Conservation (phyloP, 2,888 invertebrate species). For the Tiphia femorata region DNA sequence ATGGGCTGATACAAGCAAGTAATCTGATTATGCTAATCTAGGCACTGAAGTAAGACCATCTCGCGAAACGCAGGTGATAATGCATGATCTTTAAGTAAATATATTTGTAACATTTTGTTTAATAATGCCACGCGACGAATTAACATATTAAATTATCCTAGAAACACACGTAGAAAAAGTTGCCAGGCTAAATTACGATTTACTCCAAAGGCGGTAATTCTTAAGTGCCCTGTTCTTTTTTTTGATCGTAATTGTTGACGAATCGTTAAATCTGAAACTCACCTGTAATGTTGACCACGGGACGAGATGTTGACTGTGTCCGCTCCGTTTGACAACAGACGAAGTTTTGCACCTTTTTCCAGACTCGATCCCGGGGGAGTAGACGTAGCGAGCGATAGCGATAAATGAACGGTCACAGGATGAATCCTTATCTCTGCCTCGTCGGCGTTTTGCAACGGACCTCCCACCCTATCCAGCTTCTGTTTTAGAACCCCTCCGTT, state of each 20-base stretch:
- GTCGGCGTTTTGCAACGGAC: constrained; percentile 43
- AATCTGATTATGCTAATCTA: too few species aligned
- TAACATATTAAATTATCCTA: too few species aligned
- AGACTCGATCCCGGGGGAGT: constrained; percentile 14
- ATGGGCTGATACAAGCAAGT: too few species aligned
- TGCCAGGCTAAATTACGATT: too few species aligned
- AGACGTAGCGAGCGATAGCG: constrained; percentile 26
- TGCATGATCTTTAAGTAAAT: too few species aligned
- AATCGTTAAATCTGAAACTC: too few species aligned
- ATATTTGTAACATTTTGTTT: too few species aligned
- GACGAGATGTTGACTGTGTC: constrained; percentile 9
- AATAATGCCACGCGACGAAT: too few species aligned
- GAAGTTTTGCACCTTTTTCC: constrained; percentile 22
- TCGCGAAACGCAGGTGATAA: too few species aligned
- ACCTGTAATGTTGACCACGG: too few species aligned
- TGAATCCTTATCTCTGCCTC: constrained; percentile 51
- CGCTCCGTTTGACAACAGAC: constrained; percentile 9
- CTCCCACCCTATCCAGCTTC: constrained; percentile 24
- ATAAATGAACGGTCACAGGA: constrained; percentile 33
- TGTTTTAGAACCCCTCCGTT: constrained; percentile 25
- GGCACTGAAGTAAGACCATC: too few species aligned
- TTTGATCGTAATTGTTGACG: not conserved
- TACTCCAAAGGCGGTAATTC: not conserved
- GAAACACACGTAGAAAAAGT: too few species aligned
- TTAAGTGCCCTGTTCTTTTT: not conserved